Evolutionary conservation across 2,797 vertebrate species (phyloP).

Genomic region (Sciurus vulgaris): DNA sequence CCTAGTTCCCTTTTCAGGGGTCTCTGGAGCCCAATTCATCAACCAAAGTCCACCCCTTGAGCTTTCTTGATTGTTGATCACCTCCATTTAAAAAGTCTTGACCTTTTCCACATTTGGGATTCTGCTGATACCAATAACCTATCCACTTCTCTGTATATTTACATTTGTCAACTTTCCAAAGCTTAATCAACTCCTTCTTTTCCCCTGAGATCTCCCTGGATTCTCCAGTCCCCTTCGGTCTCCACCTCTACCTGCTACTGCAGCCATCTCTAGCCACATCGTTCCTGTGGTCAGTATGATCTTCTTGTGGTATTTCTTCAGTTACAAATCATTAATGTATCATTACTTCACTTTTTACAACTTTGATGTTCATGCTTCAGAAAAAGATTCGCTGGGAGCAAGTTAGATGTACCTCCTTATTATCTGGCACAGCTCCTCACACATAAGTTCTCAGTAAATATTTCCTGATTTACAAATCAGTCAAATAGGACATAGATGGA

Average conservation of each 20-base stretch:
- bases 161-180: neutral
- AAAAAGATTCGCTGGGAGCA: neutral
- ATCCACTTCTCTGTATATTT: neutral
- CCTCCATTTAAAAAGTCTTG: neutral
- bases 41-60: neutral
- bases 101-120: neutral
- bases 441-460: neutral
- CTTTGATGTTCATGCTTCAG: neutral
- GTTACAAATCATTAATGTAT: neutral
- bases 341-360: neutral
- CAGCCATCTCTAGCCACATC: neutral
- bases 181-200: neutral
- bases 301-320: neutral
- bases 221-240: no score
- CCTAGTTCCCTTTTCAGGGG: neutral
- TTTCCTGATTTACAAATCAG: neutral
- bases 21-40: neutral
- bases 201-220: neutral
- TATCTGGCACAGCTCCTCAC: neutral
- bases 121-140: neutral
- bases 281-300: neutral
- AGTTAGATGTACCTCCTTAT: accelerated
- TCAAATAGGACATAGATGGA: neutral
- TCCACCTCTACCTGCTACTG: neutral
- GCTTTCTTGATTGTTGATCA: neutral